A percentile compares a stretch with the other conserved stretches of the same genome.
Conservation (phyloP, 2,113 vertebrate species). For the Nothobranchius furzeri region DNA sequence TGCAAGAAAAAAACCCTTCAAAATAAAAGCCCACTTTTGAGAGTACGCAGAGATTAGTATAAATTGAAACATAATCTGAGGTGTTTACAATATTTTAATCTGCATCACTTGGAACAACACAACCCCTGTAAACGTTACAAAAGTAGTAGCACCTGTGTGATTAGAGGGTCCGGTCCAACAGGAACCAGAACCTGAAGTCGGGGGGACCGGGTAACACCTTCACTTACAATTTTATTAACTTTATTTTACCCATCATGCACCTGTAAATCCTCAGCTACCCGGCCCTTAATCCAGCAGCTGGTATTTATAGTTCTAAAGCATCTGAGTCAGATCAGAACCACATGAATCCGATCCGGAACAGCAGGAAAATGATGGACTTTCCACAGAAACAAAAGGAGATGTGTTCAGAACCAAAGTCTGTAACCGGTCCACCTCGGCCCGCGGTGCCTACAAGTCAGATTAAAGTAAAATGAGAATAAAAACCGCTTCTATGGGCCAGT, state of each 20-base stretch:
- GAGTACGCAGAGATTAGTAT: neutral
- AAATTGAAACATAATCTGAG: neutral
- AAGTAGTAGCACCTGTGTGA: slow-evolving; percentile 78
- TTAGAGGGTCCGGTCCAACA: slow-evolving; percentile 60
- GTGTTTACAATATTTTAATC: slow-evolving; percentile 62
- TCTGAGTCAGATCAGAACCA: no score
- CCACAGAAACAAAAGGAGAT: no score
- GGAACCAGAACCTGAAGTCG: slow-evolving; percentile 15
- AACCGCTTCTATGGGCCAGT: slow-evolving; percentile 1
- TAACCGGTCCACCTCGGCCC: neutral
- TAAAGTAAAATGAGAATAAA: neutral
- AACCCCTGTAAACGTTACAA: slow-evolving; percentile 77
- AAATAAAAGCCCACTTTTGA: no score
- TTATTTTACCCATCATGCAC: neutral
- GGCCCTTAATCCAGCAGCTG: neutral
- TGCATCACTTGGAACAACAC: slow-evolving; percentile 69
- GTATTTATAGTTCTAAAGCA: neutral
- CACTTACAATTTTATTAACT: neutral
- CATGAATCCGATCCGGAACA: slow-evolving; percentile 13
- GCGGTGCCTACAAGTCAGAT: slow-evolving; percentile 1
- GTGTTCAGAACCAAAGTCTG: neutral
- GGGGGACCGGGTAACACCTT: neutral
- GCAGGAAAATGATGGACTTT: slow-evolving; percentile 2
- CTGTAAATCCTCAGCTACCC: neutral
- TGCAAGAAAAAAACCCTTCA: no score